Evolutionary conservation across 2,797 vertebrate species (phyloP).

Genomic region (Sebastes nivosus): DNA sequence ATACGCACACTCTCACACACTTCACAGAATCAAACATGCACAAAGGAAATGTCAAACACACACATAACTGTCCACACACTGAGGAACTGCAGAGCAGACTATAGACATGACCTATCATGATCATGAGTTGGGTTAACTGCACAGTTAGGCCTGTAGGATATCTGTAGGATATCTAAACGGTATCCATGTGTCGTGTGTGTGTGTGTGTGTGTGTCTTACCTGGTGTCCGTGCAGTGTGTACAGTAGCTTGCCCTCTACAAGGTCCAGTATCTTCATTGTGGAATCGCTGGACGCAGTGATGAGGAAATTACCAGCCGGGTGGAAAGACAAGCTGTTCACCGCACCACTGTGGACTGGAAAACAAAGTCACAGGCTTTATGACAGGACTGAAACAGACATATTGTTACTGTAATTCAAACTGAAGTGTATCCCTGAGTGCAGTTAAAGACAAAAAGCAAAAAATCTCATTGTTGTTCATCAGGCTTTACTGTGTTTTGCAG

Average conservation of each 20-base stretch:
- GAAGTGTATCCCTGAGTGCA: not conserved
- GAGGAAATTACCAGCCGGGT: slow-evolving; percentile 92
- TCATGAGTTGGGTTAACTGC: slow-evolving; percentile 11
- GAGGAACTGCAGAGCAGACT: slow-evolving; percentile 2
- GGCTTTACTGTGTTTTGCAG: not conserved
- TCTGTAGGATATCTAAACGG: not conserved
- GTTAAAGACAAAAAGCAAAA: not conserved
- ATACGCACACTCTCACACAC: slow-evolving; percentile 41
- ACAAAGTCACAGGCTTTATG: slow-evolving; percentile 25
- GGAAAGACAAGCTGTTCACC: slow-evolving; percentile 93
- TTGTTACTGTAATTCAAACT: not conserved
- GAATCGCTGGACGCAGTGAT: slow-evolving; percentile 94
- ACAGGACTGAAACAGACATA: not conserved
- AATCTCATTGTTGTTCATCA: not conserved
- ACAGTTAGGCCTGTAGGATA: not conserved
- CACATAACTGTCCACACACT: slow-evolving; percentile 18
- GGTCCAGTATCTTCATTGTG: slow-evolving; percentile 94
- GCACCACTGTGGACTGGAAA: slow-evolving; percentile 89
- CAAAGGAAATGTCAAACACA: slow-evolving; percentile 64
- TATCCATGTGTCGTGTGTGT: not conserved
- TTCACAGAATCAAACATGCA: slow-evolving; percentile 45
- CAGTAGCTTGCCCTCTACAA: slow-evolving; percentile 93
- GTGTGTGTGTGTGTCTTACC: slow-evolving; percentile 75
- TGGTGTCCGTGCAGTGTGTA: slow-evolving; percentile 97
- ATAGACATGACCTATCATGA: slow-evolving; percentile 15